Conservation (phyloP, 2,797 vertebrate species). For the Harpagifer antarcticus region DNA sequence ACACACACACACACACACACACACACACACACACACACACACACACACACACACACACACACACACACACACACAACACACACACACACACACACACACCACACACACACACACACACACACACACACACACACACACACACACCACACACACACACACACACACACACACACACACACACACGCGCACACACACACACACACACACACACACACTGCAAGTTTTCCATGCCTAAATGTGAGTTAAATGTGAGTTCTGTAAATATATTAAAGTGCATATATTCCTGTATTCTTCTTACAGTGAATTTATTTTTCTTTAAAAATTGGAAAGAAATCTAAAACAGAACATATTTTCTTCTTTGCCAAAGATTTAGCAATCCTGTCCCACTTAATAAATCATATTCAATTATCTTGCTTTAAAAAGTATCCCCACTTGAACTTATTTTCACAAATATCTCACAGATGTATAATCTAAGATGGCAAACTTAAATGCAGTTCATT, state of each 20-base stretch:
- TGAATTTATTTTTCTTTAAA: neutral
- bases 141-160: too few relatives aligned
- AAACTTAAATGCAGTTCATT: constrained; percentile 19
- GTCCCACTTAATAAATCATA: constrained; percentile 15
- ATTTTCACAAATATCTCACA: constrained; percentile 41
- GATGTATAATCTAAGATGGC: constrained; percentile 32
- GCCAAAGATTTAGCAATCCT: constrained; percentile 41
- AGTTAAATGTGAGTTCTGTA: neutral
- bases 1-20: neutral
- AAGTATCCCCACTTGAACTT: constrained; percentile 44
- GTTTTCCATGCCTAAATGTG: too few relatives aligned
- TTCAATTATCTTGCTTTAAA: constrained; percentile 27
- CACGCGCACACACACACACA: neutral
- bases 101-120: constrained; percentile 2
- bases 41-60: too few relatives aligned
- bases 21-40: too few relatives aligned
- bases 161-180: neutral
- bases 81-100: too few relatives aligned
- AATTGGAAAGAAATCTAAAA: constrained; percentile 5
- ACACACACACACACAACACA: too few relatives aligned
- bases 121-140: neutral
- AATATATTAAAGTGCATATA: constrained; percentile 4
- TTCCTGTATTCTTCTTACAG: neutral
- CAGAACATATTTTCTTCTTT: neutral
- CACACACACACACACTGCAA: neutral